Evolutionary conservation across 2,888 invertebrate genomes (phyloP).

Genomic region (Cataglyphis albicans): DNA sequence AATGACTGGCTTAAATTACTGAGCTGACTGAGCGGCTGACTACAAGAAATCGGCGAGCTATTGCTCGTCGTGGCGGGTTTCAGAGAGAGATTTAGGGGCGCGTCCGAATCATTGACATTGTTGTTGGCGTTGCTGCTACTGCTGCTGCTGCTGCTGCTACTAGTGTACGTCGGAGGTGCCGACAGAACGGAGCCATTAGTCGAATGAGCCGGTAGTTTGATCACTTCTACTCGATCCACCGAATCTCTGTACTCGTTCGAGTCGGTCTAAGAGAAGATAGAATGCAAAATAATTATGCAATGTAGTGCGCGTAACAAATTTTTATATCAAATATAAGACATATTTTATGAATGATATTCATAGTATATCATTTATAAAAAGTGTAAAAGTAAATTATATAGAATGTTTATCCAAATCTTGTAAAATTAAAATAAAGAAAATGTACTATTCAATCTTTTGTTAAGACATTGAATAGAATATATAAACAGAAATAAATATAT

Average conservation of each 20-base stretch:
- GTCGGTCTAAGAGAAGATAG: slow-evolving; percentile 75
- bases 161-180: slow-evolving; percentile 87
- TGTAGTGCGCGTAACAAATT: background rate
- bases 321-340: background rate
- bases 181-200: slow-evolving; percentile 85
- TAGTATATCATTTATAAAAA: background rate
- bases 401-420: too few relatives aligned
- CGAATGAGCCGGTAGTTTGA: slow-evolving; percentile 90
- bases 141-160: slow-evolving; percentile 83
- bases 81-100: slow-evolving; percentile 93
- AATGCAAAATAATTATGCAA: slow-evolving; percentile 14
- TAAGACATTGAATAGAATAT: too few relatives aligned
- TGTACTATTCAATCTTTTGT: too few relatives aligned
- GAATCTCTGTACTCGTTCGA: slow-evolving; percentile 83
- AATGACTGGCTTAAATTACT: slow-evolving; percentile 85
- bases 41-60: slow-evolving; percentile 81
- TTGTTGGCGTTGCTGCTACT: slow-evolving; percentile 85
- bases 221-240: slow-evolving; percentile 92
- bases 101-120: slow-evolving; percentile 89
- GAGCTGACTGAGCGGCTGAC: slow-evolving; percentile 84
- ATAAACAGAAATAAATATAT: too few relatives aligned
- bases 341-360: background rate
- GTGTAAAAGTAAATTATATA: background rate
- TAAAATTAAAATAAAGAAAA: too few relatives aligned
- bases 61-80: slow-evolving; percentile 88